These are phyloP conservation scores for Agrochola circellaris DNA, from an alignment of 2,888 invertebrate genomes.

Conservation along the genomic window DNA sequence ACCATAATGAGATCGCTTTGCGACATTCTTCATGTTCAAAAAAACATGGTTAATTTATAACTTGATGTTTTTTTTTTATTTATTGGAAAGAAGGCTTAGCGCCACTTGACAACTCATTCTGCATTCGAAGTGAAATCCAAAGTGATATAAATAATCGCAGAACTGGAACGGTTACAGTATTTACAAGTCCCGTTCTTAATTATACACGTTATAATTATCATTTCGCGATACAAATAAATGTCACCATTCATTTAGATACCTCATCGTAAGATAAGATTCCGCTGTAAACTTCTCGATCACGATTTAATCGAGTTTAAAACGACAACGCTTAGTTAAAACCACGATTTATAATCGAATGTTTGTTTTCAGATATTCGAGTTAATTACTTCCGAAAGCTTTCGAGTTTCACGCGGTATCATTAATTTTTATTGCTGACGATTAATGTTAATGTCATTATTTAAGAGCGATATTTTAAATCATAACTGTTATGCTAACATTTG, in stretches of 20 bases:
- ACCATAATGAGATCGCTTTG: conserved; percentile 46
- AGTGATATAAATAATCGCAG: conserved; percentile 33
- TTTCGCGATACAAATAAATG: conserved; percentile 54
- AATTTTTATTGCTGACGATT: conserved; percentile 45
- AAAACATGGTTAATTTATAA: conserved; percentile 43
- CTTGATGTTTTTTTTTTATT: conserved; percentile 55
- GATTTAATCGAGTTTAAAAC: conserved; percentile 64
- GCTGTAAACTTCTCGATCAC: conserved; percentile 55
- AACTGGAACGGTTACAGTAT: conserved; percentile 34
- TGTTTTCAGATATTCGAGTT: conserved; percentile 55
- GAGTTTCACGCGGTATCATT: conserved; percentile 39
- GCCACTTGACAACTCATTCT: conserved; percentile 11
- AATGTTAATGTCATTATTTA: conserved; percentile 56
- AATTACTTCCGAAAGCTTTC: conserved; percentile 60
- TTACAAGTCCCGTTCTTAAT: conserved; percentile 27
- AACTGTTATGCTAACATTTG: conserved; percentile 49
- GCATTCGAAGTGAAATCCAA: conserved; percentile 45
- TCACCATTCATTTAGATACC: conserved; percentile 59
- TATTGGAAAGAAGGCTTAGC: conserved; percentile 14
- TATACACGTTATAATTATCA: conserved; percentile 45
- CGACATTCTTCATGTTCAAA: conserved; percentile 32
- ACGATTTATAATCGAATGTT: conserved; percentile 62
- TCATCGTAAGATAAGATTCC: conserved; percentile 61
- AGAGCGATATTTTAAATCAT: conserved; percentile 44
- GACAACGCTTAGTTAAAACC: conserved; percentile 53